Percentiles rank a stretch among this genome's conserved stretches.
phyloP scores from a whole-genome alignment of 1,140 invertebrate genomes.

The Protaetia brevitarsis region DNA sequence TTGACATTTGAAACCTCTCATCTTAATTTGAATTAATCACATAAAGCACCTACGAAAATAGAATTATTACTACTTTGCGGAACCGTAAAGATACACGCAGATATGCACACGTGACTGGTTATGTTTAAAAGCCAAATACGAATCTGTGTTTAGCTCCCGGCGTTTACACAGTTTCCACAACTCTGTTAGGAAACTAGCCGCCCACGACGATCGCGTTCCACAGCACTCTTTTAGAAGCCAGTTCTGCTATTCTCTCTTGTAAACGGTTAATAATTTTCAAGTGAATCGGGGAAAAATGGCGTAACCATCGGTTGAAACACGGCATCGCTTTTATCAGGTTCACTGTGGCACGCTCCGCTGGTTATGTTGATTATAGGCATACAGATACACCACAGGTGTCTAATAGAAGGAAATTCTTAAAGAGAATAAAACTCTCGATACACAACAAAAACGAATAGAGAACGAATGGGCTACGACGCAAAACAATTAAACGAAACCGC shows the following conservation, averaged over 20 bases:
- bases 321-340: slow-evolving; percentile 10
- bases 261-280: slow-evolving; percentile 18
- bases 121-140: neutral
- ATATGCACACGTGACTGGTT: neutral
- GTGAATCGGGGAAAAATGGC: slow-evolving; percentile 5
- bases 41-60: no score
- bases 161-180: slow-evolving; percentile 7
- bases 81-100: no score
- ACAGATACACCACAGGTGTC: slow-evolving; percentile 15
- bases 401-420: slow-evolving; percentile 18
- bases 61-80: no score
- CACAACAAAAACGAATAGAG: neutral
- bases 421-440: neutral
- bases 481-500: slow-evolving; percentile 8
- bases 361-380: slow-evolving; percentile 15
- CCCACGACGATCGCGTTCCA: neutral
- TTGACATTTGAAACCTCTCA: no score
- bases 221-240: neutral
- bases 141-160: neutral
- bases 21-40: no score
- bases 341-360: slow-evolving; percentile 7
- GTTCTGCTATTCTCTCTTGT: neutral
- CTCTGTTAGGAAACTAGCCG: neutral
- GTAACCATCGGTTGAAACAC: slow-evolving; percentile 5
- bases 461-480: neutral